Evolutionary conservation across 2,888 invertebrate species (phyloP).

Genomic region (Eucriotettix oculatus): DNA sequence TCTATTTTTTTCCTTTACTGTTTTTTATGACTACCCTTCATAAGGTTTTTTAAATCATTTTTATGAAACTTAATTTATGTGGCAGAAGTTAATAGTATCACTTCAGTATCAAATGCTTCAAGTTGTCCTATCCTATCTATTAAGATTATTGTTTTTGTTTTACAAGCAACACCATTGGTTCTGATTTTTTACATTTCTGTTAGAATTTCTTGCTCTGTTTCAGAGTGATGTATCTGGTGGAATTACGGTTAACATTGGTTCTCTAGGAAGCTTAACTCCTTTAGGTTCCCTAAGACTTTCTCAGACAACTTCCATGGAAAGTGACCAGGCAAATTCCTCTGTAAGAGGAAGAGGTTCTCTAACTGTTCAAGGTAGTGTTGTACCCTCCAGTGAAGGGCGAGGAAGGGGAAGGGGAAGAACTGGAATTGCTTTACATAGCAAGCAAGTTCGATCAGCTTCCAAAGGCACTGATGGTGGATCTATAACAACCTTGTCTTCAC

Average conservation of each 20-base stretch:
- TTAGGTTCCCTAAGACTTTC: conserved; percentile 24
- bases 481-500: conserved; percentile 15
- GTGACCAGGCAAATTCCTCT: conserved; percentile 5
- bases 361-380: conserved; percentile 2
- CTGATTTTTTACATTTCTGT: too few relatives aligned
- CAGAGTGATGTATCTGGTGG: conserved; percentile 19
- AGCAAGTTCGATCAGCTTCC: conserved; percentile 3
- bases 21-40: too few relatives aligned
- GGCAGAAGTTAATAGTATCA: too few relatives aligned
- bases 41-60: too few relatives aligned
- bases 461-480: conserved; percentile 8
- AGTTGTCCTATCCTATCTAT: too few relatives aligned
- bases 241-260: conserved; percentile 27
- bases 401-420: background rate
- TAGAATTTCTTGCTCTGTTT: background rate
- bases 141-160: too few relatives aligned
- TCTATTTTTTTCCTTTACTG: too few relatives aligned
- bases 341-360: background rate
- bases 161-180: too few relatives aligned
- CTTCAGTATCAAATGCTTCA: too few relatives aligned
- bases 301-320: conserved; percentile 14
- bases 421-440: conserved; percentile 11
- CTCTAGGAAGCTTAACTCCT: conserved; percentile 25
- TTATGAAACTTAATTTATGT: too few relatives aligned
- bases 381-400: background rate